These are phyloP conservation scores for Vultur gryphus DNA, from an alignment of 2,797 vertebrate species.

Conservation along the genomic window DNA sequence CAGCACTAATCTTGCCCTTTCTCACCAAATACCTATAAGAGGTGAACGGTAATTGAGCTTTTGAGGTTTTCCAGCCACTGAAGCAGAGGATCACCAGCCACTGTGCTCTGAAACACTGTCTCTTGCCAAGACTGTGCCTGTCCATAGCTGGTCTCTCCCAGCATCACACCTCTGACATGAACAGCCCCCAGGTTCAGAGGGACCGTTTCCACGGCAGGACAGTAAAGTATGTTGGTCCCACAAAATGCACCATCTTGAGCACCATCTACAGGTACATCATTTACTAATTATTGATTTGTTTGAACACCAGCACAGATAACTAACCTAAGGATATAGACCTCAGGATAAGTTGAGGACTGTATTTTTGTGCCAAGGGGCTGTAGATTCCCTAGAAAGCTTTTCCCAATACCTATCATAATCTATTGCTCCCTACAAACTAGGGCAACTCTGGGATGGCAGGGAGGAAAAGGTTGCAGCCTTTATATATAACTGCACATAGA, in stretches of 20 bases:
- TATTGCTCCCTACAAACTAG: not conserved
- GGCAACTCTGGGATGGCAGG: not conserved
- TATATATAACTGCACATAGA: not conserved
- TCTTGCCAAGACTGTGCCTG: not conserved
- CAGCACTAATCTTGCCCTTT: not conserved
- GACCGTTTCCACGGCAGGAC: not conserved
- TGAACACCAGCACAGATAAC: not conserved
- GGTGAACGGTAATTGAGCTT: not conserved
- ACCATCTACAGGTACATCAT: not conserved
- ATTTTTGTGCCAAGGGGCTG: not conserved
- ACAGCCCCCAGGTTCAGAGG: not conserved
- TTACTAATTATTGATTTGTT: not conserved
- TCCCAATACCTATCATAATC: not conserved
- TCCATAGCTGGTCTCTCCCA: accelerated
- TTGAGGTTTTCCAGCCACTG: not conserved
- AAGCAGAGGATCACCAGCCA: not conserved
- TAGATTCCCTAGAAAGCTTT: not conserved
- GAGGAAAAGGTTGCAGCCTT: not conserved
- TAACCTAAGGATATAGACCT: not conserved
- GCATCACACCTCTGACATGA: not conserved
- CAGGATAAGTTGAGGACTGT: not conserved
- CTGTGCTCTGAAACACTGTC: not conserved
- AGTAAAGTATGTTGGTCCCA: not conserved
- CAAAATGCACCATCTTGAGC: not conserved
- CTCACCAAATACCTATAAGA: not conserved